Evolutionary conservation across 2,888 invertebrate genomes (phyloP).

Genomic region (Enchytraeus crypticus): DNA sequence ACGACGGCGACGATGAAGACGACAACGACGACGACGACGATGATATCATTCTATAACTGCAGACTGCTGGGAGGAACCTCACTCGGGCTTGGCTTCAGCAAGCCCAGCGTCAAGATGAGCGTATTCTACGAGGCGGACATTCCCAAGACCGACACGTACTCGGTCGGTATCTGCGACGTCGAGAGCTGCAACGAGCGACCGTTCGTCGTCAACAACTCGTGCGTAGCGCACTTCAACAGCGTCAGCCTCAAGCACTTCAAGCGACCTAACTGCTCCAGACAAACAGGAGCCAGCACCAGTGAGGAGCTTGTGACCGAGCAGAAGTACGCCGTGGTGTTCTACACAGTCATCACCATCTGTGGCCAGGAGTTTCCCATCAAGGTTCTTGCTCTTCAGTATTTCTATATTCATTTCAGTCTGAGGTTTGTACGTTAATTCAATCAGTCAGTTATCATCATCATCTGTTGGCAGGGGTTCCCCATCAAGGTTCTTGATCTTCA

Average conservation of each 20-base stretch:
- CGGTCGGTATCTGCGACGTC: conserved; percentile 9
- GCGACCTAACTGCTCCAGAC: conserved; percentile 4
- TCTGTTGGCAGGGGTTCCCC: conserved; percentile 9
- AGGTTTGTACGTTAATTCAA: neutral
- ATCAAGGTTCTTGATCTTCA: conserved; percentile 18
- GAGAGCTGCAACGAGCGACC: conserved; percentile 8
- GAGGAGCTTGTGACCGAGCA: conserved; percentile 22
- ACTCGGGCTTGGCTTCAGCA: conserved; percentile 14
- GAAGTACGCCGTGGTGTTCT: conserved; percentile 23
- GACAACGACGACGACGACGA: too few relatives aligned
- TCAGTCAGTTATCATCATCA: neutral
- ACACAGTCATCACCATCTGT: conserved; percentile 15
- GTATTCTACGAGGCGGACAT: conserved; percentile 12
- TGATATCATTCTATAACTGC: neutral
- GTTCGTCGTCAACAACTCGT: conserved; percentile 7
- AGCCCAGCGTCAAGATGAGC: conserved; percentile 11
- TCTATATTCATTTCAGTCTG: neutral
- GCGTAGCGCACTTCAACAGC: conserved; percentile 17
- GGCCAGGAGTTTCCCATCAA: conserved; percentile 13
- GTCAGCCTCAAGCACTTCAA: conserved; percentile 14
- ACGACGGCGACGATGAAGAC: too few relatives aligned
- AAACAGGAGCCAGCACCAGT: neutral
- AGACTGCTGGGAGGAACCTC: conserved; percentile 14
- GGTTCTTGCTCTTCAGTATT: conserved; percentile 14
- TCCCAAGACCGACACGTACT: neutral